Percentiles rank a stretch among this genome's conserved stretches.
Conservation (phyloP, 2,113 vertebrate species). For the Gambusia affinis region DNA sequence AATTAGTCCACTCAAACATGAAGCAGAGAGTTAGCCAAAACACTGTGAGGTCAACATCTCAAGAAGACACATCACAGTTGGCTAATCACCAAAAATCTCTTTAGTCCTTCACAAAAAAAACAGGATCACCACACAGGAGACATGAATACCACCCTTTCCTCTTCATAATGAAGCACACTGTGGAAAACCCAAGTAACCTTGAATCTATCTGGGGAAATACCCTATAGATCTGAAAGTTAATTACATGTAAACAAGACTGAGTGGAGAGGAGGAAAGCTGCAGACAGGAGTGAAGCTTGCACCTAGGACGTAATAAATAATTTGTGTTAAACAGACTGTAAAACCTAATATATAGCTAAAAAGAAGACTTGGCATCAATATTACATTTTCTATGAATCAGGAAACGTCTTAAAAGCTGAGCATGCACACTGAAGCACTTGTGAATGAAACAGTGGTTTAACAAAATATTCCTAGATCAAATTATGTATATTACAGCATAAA, state of each 20-base stretch:
- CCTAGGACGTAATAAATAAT: too few relatives aligned
- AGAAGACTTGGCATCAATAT: too few relatives aligned
- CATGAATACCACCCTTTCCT: slow-evolving; percentile 9
- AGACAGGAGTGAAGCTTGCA: too few relatives aligned
- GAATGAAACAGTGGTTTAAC: too few relatives aligned
- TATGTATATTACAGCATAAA: too few relatives aligned
- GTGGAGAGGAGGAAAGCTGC: too few relatives aligned
- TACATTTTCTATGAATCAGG: too few relatives aligned
- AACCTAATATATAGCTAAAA: too few relatives aligned
- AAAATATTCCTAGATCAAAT: too few relatives aligned
- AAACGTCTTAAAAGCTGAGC: too few relatives aligned
- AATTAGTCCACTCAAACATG: slow-evolving; percentile 60
- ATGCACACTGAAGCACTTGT: too few relatives aligned
- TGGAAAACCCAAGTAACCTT: not conserved
- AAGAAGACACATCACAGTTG: slow-evolving; percentile 44
- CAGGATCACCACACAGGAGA: slow-evolving; percentile 34
- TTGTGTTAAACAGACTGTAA: too few relatives aligned
- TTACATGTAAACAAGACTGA: slow-evolving; percentile 12
- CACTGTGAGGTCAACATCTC: slow-evolving; percentile 38
- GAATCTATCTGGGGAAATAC: slow-evolving; percentile 11
- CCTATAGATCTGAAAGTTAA: slow-evolving; percentile 15
- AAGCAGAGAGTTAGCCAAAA: slow-evolving; percentile 21
- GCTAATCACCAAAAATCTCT: slow-evolving; percentile 52
- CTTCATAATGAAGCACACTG: slow-evolving; percentile 31
- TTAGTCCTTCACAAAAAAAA: slow-evolving; percentile 36